Percentiles rank a stretch among this genome's conserved stretches.
Conservation (phyloP, 1,140 invertebrate species). For the Ceratoteleas bidentatus region DNA sequence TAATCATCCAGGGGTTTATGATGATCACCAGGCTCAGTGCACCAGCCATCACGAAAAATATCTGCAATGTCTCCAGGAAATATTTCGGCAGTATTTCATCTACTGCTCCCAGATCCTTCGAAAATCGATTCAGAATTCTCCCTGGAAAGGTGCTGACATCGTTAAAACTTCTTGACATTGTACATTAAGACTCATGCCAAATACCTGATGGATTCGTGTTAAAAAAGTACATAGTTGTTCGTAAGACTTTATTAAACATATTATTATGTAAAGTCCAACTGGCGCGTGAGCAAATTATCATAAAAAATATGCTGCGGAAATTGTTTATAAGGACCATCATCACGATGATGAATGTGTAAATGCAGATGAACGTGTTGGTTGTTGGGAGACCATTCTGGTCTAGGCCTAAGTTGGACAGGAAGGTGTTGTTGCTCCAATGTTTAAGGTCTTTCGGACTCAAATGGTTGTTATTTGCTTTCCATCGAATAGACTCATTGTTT, state of each 20-base stretch:
- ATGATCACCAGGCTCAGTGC: constrained; percentile 82
- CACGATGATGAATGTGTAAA: constrained; percentile 77
- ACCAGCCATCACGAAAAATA: constrained; percentile 74
- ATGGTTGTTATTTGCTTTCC: constrained; percentile 35
- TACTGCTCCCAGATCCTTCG: constrained; percentile 90
- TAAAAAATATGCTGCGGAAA: constrained; percentile 86
- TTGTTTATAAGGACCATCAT: constrained; percentile 81
- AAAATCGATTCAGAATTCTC: constrained; percentile 90
- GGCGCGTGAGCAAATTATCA: constrained; percentile 89
- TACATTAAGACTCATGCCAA: neutral
- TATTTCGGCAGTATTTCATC: constrained; percentile 89
- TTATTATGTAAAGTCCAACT: constrained; percentile 90
- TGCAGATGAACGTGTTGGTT: constrained; percentile 71
- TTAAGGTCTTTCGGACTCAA: neutral
- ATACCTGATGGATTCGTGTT: constrained; percentile 87
- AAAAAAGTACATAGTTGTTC: constrained; percentile 92
- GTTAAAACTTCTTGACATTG: neutral
- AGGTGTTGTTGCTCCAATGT: constrained; percentile 64
- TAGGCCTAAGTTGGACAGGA: constrained; percentile 53
- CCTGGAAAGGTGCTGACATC: constrained; percentile 72
- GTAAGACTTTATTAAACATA: constrained; percentile 90
- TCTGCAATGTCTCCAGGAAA: constrained; percentile 85
- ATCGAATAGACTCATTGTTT: constrained; percentile 78
- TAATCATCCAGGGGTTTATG: constrained; percentile 83
- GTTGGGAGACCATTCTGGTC: constrained; percentile 70